Evolutionary conservation across 1,140 invertebrate species (phyloP).

Genomic region (Bombus turneri): DNA sequence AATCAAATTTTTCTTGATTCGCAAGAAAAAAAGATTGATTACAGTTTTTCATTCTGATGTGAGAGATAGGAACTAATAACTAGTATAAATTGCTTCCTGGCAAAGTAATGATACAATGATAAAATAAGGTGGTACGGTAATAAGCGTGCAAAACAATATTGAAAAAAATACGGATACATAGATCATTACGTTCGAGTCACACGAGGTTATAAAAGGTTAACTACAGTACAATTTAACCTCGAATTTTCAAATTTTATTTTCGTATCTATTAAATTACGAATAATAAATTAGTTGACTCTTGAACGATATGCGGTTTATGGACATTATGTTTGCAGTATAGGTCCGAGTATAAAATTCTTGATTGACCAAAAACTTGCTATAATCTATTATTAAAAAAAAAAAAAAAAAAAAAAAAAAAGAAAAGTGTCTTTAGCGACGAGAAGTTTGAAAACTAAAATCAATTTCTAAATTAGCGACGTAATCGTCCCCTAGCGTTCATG

Average conservation of each 20-base stretch:
- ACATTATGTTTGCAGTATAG: no score
- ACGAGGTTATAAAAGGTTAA: background rate
- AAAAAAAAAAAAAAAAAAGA: no score
- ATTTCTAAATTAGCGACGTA: no score
- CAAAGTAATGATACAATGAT: constrained; percentile 1
- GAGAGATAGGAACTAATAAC: background rate
- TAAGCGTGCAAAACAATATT: background rate
- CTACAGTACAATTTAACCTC: background rate
- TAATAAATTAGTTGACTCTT: no score
- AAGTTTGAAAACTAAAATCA: no score
- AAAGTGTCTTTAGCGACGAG: no score
- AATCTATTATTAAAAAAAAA: no score
- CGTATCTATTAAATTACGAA: no score
- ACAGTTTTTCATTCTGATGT: background rate
- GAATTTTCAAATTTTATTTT: background rate
- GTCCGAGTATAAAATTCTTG: no score
- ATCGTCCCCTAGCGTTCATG: fast-evolving
- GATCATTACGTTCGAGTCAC: background rate
- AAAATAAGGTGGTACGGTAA: background rate
- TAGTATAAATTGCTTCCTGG: constrained; percentile 2
- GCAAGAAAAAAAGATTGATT: background rate
- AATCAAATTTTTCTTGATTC: background rate
- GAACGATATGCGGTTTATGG: no score
- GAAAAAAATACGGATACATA: background rate
- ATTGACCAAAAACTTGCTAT: no score